These are phyloP conservation scores for Hylaeus volcanicus DNA, from an alignment of 1,140 invertebrate species.

Conservation along the genomic window DNA sequence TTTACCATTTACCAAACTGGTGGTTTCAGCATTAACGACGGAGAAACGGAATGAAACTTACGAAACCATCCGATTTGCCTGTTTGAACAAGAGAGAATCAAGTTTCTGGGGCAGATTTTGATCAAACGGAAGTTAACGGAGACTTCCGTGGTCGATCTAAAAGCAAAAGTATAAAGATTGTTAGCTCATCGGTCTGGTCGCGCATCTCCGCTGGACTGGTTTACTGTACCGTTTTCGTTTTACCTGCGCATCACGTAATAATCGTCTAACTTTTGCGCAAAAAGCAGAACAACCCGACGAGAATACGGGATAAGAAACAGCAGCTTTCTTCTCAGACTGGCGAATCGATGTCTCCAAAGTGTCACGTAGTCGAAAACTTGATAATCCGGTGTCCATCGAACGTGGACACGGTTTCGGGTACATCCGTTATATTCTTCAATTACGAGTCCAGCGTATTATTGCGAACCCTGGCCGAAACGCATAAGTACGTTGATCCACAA, in stretches of 20 bases:
- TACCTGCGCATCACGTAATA: conserved; percentile 14
- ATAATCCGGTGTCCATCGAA: conserved; percentile 3
- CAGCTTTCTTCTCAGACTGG: too few species aligned
- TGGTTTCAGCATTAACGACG: conserved; percentile 15
- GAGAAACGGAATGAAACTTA: not conserved
- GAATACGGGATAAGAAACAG: not conserved
- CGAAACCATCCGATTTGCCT: not conserved
- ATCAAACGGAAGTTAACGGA: not conserved
- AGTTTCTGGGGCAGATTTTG: conserved; percentile 9
- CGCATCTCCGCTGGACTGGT: conserved; percentile 11
- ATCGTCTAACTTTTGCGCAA: not conserved
- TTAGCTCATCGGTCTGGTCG: not conserved
- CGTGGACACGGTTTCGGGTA: conserved; percentile 21
- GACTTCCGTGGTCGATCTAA: not conserved
- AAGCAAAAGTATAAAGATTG: not conserved
- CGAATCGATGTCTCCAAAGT: not conserved
- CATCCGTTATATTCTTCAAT: conserved; percentile 35
- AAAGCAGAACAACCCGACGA: not conserved
- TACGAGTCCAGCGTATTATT: not conserved
- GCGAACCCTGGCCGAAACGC: not conserved
- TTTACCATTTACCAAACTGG: too few species aligned
- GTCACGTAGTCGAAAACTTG: conserved; percentile 8
- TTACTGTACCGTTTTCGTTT: conserved; percentile 15
- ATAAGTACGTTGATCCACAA: not conserved
- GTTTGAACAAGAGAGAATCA: conserved; percentile 4